Conservation (phyloP, 2,888 invertebrate species). For the Chrysomela aeneicollis region DNA sequence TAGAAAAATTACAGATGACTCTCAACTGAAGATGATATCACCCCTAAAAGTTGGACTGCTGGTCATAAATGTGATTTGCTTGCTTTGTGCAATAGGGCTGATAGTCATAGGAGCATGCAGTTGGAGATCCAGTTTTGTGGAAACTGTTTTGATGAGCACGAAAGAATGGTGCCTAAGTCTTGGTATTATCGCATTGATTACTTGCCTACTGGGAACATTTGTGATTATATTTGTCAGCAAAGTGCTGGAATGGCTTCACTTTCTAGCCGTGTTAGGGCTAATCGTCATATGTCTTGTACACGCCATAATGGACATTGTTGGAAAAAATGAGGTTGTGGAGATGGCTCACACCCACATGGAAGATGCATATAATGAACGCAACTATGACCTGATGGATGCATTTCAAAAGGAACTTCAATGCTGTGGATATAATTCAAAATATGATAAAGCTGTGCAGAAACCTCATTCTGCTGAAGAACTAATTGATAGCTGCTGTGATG, state of each 20-base stretch:
- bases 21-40: background rate
- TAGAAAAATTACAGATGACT: background rate
- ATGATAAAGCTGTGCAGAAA: constrained; percentile 9
- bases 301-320: background rate
- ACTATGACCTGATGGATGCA: constrained; percentile 8
- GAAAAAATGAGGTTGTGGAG: background rate
- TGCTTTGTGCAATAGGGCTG: background rate
- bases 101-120: background rate
- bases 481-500: constrained; percentile 23
- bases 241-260: constrained; percentile 12
- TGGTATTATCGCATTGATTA: constrained; percentile 2
- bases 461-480: background rate
- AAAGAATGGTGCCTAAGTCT: constrained; percentile 12
- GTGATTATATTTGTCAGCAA: background rate
- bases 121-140: background rate
- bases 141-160: background rate
- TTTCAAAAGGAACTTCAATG: constrained; percentile 22
- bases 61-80: background rate
- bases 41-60: background rate
- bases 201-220: background rate
- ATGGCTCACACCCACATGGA: background rate
- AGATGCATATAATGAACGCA: background rate
- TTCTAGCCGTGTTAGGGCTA: background rate
- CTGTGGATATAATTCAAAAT: constrained; percentile 24
- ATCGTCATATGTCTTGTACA: constrained; percentile 6